A percentile compares a stretch with the other conserved stretches of the same genome.
Evolutionary conservation across 2,888 invertebrate genomes (phyloP).

Genomic region (Parapristionchus giblindavisi): DNA sequence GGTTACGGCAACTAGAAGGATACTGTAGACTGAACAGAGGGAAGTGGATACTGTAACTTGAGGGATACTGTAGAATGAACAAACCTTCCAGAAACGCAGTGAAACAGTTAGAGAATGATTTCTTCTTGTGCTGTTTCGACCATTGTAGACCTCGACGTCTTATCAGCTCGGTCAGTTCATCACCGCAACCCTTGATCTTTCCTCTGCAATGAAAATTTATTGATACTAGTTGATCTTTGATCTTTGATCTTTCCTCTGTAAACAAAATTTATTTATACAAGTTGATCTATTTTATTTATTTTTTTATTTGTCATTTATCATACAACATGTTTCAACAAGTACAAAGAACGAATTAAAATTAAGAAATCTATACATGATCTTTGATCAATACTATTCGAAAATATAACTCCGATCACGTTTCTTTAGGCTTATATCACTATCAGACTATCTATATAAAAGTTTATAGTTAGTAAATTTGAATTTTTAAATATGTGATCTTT

Average conservation of each 20-base stretch:
- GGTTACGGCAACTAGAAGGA: background rate
- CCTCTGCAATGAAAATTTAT: constrained; percentile 2
- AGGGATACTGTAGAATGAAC: background rate
- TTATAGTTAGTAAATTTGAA: too few species aligned
- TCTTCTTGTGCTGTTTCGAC: background rate
- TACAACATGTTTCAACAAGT: too few species aligned
- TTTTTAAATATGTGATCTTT: background rate
- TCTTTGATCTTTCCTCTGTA: background rate
- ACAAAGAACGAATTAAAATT: too few species aligned
- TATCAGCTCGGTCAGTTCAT: constrained; percentile 3
- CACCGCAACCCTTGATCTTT: constrained; percentile 23
- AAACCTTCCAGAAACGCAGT: constrained; percentile 21
- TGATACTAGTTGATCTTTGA: background rate
- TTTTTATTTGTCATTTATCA: too few species aligned
- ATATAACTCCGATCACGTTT: too few species aligned
- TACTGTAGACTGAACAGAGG: background rate
- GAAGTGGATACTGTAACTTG: background rate
- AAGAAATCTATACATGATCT: too few species aligned
- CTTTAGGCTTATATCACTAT: too few species aligned
- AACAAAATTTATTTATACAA: too few species aligned
- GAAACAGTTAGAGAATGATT: background rate
- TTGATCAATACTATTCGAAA: too few species aligned
- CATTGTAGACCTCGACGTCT: background rate
- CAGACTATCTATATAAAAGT: too few species aligned
- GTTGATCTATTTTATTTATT: too few species aligned